Base-by-base conservation (phyloP, 2,797 vertebrate genomes). In the Arremon brunneinucha region DNA sequence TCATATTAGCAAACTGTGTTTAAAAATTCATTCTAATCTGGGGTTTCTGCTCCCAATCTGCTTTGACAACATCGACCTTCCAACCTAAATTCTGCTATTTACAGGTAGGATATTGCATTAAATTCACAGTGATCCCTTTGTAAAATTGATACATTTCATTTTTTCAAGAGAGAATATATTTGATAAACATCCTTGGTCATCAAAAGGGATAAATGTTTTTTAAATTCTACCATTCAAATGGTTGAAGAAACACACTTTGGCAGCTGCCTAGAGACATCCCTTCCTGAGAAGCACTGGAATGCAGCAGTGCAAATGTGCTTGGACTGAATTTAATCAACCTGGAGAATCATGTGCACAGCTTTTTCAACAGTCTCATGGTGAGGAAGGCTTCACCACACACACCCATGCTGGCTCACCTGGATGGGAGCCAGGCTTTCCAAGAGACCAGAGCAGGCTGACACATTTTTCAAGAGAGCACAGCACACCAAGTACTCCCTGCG, bases 381-480 rank as follows among this genome's bases (percentile, higher is more conserved):
- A 68, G 64, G 37, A 89, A 44, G 22, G 27, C 37, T 26, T 32
- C n/a, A 43, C 35, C 81, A 27, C 70, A 67, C 62, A 43, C 37
- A 32, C 15, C 70, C 52, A 32, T 18, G 52, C 82, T 32, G 52
- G 60, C 62, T 84, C 46, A 23, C 39, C 67, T 87, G 90, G 71
- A 37, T 34, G 30, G 83, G 41, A 69, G 75, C 37, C 78, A 82
- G 67, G 30, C 72, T 89, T 82, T 69, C 3, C 2, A 64, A 76
- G 67, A 53, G n/a, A 83, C 64, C 89, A 75, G 8, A 82, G 75
- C 37, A 87, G 22, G 30, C 2, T 84, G 87, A 89, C 89, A 60
- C 71, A 64, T 69, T 94, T 94, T 82, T 46, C 78, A 53, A 91
- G 87, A 81, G 19, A 95, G 46, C 59, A 79, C 46, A 89, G 83